Percentiles rank a stretch among this genome's conserved stretches.
These are phyloP conservation scores for Apis laboriosa DNA, from an alignment of 1,140 invertebrate species.

Conservation along the genomic window DNA sequence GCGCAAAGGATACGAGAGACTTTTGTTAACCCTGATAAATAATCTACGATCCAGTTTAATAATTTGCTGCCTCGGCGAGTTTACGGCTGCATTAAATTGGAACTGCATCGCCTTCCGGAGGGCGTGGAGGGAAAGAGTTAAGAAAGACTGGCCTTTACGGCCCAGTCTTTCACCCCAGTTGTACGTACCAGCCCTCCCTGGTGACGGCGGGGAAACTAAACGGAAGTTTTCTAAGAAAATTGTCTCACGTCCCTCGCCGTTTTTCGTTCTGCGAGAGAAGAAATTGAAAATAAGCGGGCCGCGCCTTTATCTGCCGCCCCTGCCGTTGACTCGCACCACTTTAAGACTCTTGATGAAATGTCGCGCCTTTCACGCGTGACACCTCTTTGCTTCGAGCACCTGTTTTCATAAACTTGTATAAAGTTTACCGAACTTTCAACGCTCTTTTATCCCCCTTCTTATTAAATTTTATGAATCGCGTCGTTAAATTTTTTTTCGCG, in stretches of 20 bases:
- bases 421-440: not conserved
- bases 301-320: not conserved
- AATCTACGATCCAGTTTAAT: conserved; percentile 35
- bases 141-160: conserved; percentile 38
- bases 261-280: conserved; percentile 16
- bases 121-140: conserved; percentile 42
- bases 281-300: conserved; percentile 31
- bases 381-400: not conserved
- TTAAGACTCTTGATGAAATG: not conserved
- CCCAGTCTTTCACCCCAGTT: not conserved
- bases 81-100: conserved; percentile 44
- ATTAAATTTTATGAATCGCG: not conserved
- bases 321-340: not conserved
- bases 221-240: conserved; percentile 38
- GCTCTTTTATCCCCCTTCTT: no score
- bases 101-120: not conserved
- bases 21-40: conserved; percentile 41
- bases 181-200: conserved; percentile 17
- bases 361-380: not conserved
- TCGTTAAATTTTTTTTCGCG: not conserved
- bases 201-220: conserved; percentile 25
- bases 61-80: conserved; percentile 30
- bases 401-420: no score
- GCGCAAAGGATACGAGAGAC: not conserved
- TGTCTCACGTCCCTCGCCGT: conserved; percentile 33